A percentile compares a stretch with the other conserved stretches of the same genome.
These are phyloP conservation scores for Resseliella maxima DNA, from an alignment of 2,888 invertebrate species.

Conservation along the genomic window DNA sequence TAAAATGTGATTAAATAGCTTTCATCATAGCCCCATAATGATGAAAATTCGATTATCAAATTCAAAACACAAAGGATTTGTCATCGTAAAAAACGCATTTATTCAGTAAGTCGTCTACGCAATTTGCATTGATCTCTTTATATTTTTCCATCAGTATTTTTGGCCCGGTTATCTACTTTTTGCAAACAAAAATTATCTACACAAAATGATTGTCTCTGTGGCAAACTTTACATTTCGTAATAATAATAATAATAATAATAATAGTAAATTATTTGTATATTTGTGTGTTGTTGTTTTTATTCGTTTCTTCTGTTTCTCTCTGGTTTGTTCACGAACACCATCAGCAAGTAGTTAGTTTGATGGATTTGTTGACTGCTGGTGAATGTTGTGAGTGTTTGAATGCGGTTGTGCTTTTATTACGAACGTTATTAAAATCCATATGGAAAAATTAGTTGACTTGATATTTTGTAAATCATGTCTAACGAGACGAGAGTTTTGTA, in stretches of 20 bases:
- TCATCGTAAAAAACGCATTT: background rate
- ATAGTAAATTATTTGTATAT: too few relatives aligned
- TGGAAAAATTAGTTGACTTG: background rate
- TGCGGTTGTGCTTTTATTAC: slow-evolving; percentile 6
- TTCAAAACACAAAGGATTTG: background rate
- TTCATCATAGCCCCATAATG: background rate
- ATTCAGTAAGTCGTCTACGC: background rate
- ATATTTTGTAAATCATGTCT: slow-evolving; percentile 11
- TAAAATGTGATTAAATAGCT: background rate
- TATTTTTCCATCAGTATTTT: too few relatives aligned
- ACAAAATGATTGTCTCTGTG: too few relatives aligned
- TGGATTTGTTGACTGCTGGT: background rate
- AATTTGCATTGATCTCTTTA: too few relatives aligned
- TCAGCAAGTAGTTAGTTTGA: background rate
- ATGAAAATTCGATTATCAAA: background rate
- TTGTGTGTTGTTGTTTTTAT: too few relatives aligned
- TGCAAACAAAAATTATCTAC: too few relatives aligned
- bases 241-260: too few relatives aligned
- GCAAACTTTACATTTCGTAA: too few relatives aligned
- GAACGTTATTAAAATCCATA: slow-evolving; percentile 16
- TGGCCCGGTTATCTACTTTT: too few relatives aligned
- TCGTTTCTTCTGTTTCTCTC: too few relatives aligned
- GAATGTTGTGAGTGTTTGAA: background rate
- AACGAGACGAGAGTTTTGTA: background rate
- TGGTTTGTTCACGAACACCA: too few relatives aligned